Conservation (phyloP, 2,888 invertebrate species). For the Acanthopleura granulata region DNA sequence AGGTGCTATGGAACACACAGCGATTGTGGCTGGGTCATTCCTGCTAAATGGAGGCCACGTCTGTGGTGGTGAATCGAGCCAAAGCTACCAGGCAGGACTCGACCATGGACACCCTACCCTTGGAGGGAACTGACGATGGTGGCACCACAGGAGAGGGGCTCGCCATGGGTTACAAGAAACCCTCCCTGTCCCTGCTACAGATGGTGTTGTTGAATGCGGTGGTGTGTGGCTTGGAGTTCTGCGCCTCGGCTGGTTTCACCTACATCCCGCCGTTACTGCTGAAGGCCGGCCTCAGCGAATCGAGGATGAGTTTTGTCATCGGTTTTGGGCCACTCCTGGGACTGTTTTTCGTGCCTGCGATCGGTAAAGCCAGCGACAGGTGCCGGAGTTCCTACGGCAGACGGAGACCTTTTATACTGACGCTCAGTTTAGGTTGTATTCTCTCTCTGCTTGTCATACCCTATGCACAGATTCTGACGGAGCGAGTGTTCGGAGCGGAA, state of each 20-base stretch:
- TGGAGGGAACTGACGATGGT: neutral
- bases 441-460: slow-evolving; percentile 68
- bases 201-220: slow-evolving; percentile 69
- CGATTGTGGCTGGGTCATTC: no score
- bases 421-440: slow-evolving; percentile 65
- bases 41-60: neutral
- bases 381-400: slow-evolving; percentile 68
- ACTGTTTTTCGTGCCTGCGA: slow-evolving; percentile 68
- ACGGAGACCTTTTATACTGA: slow-evolving; percentile 71
- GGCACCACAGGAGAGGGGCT: no score
- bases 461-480: slow-evolving; percentile 57
- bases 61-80: neutral
- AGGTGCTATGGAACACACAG: no score
- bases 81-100: neutral
- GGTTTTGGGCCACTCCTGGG: slow-evolving; percentile 71
- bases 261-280: slow-evolving; percentile 72
- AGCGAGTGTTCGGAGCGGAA: slow-evolving; percentile 42
- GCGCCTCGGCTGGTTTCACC: slow-evolving; percentile 71
- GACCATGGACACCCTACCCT: neutral
- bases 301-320: slow-evolving; percentile 69
- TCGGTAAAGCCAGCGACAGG: slow-evolving; percentile 70
- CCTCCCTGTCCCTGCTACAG: slow-evolving; percentile 45
- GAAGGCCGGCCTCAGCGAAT: slow-evolving; percentile 70
- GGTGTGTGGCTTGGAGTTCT: slow-evolving; percentile 71
- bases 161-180: neutral